These are phyloP conservation scores for Panthera leo DNA, from an alignment of 2,113 vertebrate species.

Conservation along the genomic window DNA sequence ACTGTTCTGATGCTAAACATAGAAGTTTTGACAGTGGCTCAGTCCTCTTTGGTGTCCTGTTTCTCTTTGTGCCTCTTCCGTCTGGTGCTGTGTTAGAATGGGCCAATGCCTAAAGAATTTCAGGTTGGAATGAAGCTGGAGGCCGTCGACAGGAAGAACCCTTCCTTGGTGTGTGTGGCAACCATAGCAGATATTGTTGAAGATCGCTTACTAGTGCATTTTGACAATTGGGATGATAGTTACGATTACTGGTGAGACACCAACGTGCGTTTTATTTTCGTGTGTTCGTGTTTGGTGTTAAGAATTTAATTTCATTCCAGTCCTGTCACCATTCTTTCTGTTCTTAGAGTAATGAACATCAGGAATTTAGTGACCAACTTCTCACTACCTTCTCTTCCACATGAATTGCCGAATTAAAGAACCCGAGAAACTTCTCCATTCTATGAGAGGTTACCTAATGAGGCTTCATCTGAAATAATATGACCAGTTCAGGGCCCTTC, in stretches of 20 bases:
- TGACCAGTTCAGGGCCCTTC: background rate
- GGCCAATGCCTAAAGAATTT: slow-evolving; percentile 77
- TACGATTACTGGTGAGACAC: slow-evolving; percentile 92
- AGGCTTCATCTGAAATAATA: slow-evolving; percentile 40
- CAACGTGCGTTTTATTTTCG: background rate
- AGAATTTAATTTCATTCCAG: background rate
- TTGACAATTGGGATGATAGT: slow-evolving; percentile 93
- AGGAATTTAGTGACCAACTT: background rate
- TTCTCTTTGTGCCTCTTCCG: background rate
- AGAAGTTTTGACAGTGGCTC: background rate
- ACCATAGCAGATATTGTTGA: slow-evolving; percentile 90
- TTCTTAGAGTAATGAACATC: background rate
- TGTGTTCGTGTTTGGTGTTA: background rate
- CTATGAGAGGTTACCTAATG: background rate
- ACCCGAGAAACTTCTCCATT: background rate
- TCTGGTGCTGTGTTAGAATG: slow-evolving; percentile 31
- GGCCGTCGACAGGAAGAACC: slow-evolving; percentile 93
- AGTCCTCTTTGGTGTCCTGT: background rate
- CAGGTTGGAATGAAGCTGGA: slow-evolving; percentile 95
- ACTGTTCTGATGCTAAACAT: background rate
- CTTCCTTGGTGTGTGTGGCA: slow-evolving; percentile 89
- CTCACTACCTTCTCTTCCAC: background rate
- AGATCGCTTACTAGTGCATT: slow-evolving; percentile 92
- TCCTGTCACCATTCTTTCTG: background rate
- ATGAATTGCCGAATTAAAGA: background rate